Base-by-base conservation (phyloP, 2,888 invertebrate species). In the Agonum fuliginosum region DNA sequence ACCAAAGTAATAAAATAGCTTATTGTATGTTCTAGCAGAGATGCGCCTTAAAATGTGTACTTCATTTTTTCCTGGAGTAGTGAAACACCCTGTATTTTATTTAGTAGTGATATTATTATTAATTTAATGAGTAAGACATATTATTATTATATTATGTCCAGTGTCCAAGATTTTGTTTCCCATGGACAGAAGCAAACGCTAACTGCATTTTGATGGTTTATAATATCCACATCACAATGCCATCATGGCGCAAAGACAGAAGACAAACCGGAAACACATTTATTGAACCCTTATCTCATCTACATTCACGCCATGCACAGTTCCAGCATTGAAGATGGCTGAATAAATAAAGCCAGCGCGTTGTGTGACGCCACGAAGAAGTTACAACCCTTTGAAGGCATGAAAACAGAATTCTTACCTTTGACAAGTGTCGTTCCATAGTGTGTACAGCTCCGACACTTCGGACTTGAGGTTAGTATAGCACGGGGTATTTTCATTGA, bases 351-450 rank as follows among this genome's bases (percentile, higher is more conserved):
- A 34, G 30, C 54, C 17, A 10, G 2, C 46, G 17, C 17, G 46
- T 17, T 46, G 46, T 12, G 46, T 46, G 37, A 37, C 37, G 37
- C 37, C 46, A 17, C 17, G 46, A 17, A 22, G n/a, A 4, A 8
- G 24, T 6, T 10, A 54, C 12, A 27, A 62, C 46, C 17, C 46
- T 46, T 46, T 17, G 46, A 46, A 46, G n/a, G n/a, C n/a, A n/a
- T n/a, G n/a, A 46, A 46, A 1, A 46, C 12, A 54, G n/a, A 24
- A 54, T 54, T 54, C 54, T 67, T 84, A 94, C 94, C 91, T 90
- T 83, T 92, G 90, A 83, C 91, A 91, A 3, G 91, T 90, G 77
- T 92, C 92, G 82, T 93, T 92, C 92, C 93, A 93, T 14, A 92
- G 88, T 4, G 91, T 88, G 81, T 93, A 90, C 80, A 94, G 86